A percentile compares a stretch with the other conserved stretches of the same genome.
Evolutionary conservation across 1,140 invertebrate species (phyloP).

Genomic region (Bombus sylvicola): DNA sequence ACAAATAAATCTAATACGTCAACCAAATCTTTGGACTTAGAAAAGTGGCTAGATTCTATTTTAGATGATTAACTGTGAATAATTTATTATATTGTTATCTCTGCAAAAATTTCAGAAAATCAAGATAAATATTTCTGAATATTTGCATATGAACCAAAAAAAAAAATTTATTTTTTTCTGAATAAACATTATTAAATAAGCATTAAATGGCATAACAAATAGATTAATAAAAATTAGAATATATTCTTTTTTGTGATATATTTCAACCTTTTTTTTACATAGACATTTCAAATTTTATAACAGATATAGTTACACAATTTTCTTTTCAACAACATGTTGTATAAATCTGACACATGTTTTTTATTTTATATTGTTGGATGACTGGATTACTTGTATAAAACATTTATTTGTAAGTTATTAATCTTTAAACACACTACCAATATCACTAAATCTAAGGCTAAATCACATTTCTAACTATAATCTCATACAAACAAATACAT

Average conservation of each 20-base stretch:
- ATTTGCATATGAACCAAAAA: background rate
- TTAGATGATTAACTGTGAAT: conserved; percentile 69
- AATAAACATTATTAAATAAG: background rate
- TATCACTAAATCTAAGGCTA: background rate
- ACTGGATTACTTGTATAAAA: background rate
- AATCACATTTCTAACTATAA: conserved; percentile 5
- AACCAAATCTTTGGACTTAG: conserved; percentile 75
- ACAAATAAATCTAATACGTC: conserved; percentile 45
- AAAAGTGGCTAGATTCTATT: conserved; percentile 77
- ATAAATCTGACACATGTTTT: background rate
- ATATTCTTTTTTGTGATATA: background rate
- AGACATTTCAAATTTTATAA: conserved; percentile 27
- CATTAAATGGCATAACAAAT: background rate
- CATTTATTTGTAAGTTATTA: background rate
- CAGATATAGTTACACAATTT: conserved; percentile 46
- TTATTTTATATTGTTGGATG: background rate
- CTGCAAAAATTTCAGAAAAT: background rate
- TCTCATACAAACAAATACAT: background rate
- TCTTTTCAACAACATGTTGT: conserved; percentile 2
- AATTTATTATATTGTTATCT: background rate
- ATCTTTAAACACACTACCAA: conserved; percentile 6
- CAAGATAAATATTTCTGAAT: background rate
- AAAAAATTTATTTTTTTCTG: background rate
- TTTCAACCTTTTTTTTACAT: background rate
- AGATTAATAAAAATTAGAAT: background rate